Conservation (phyloP, 30 jellyfish, hydroid and myxozoan species). For the Aurelia sp. region DNA sequence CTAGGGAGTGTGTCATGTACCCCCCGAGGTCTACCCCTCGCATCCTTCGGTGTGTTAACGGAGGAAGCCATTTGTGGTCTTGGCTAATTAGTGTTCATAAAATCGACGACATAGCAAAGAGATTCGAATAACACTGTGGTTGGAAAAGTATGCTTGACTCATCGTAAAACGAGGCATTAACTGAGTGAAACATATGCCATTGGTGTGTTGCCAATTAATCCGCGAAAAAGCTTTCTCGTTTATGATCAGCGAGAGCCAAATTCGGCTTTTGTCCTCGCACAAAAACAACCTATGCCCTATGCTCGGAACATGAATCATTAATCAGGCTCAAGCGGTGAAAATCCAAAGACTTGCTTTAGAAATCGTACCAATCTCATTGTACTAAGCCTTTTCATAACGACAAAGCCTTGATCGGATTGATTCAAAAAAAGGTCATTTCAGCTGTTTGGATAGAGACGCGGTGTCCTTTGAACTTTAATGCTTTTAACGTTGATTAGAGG, state of each 20-base stretch:
- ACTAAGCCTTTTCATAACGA: background rate
- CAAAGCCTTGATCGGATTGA: slow-evolving; percentile 41
- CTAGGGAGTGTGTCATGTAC: too few relatives aligned
- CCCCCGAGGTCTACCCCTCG: too few relatives aligned
- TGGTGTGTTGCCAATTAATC: slow-evolving; percentile 14
- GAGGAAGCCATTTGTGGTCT: too few relatives aligned
- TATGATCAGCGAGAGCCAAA: too few relatives aligned
- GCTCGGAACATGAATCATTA: slow-evolving; percentile 26
- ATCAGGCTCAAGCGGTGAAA: slow-evolving; percentile 36
- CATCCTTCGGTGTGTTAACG: too few relatives aligned
- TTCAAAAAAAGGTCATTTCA: slow-evolving; percentile 41
- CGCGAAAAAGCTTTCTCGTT: background rate
- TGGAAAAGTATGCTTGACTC: background rate
- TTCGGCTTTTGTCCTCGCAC: too few relatives aligned
- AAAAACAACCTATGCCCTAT: background rate
- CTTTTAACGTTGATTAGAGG: slow-evolving; percentile 54
- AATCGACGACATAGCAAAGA: too few relatives aligned
- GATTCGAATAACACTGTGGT: background rate
- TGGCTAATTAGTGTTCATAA: too few relatives aligned
- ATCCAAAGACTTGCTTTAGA: slow-evolving; percentile 21
- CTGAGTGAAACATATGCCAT: background rate
- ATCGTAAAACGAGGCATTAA: background rate
- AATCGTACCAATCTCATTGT: slow-evolving; percentile 1
- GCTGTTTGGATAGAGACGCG: slow-evolving; percentile 66
- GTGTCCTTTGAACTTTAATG: slow-evolving; percentile 49